Evolutionary conservation across 2,113 vertebrate genomes (phyloP), one percentile per base, ranked within the genome.

Genomic region (Emydocephalus ijimae): DNA sequence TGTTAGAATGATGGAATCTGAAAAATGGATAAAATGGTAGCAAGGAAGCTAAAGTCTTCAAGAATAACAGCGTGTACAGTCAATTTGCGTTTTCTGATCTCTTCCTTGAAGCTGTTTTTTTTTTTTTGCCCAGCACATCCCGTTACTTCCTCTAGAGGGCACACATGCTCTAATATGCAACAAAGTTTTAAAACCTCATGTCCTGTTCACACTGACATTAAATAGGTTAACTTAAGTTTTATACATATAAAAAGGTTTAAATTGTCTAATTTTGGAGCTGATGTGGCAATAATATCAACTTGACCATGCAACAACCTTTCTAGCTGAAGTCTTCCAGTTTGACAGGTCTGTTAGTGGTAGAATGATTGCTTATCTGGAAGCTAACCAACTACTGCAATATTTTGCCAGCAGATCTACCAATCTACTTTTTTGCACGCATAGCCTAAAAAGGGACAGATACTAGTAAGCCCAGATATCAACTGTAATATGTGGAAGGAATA

Each of bases 61-160:
- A 86, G 85, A 10, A 86, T 24, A 50, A 86, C 24, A 48, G 24
- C 26, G 85, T 86, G 24, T 29, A 87, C 5, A 50, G 23, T 11
- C 43, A 48, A 45, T 87, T 87, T 50, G 48, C 11, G 1, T 55
- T 54, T 88, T 29, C 56, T 61, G n/a, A 29, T 55, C 29, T 50
- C 18, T 56, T 23, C 29, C 8, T 39, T 29, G 11, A 54, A 85
- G 26, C 74, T 61, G 45, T 6, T 39, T 8, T 39, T 8, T 89
- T 89, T 48, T 48, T 48, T 50, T 50, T 50, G 10, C 8, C 1
- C 10, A 81, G 64, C 87, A 1, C 3, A 61, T 90, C 56, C 48
- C 9, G 24, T 39, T 39, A 1, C 7, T 85, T 94, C 94, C 94
- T n/a, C 90, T 94, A 5, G 94, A 61, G 85, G 92, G 45, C 94